Conservation (phyloP, 2,888 invertebrate genomes). For the Habrosyne pyritoides region DNA sequence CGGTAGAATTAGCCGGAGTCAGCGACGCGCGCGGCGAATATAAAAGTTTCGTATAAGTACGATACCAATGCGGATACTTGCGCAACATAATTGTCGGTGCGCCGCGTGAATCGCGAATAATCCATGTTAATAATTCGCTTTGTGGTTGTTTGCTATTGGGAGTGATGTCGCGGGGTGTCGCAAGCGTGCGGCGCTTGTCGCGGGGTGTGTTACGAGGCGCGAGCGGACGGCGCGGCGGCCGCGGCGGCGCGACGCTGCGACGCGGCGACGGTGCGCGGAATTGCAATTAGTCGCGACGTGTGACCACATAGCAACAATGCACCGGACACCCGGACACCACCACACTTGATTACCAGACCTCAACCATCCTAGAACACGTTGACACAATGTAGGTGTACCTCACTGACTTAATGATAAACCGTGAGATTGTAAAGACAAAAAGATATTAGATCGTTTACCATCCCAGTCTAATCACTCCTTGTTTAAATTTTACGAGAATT, state of each 20-base stretch:
- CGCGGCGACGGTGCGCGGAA: conserved; percentile 21
- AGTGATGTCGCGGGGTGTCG: conserved; percentile 31
- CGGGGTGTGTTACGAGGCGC: conserved; percentile 12
- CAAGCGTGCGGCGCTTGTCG: conserved; percentile 34
- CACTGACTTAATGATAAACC: too few species aligned
- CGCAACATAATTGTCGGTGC: conserved; percentile 63
- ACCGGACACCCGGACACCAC: conserved; percentile 35
- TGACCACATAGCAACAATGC: conserved; percentile 38
- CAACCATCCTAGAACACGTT: not conserved
- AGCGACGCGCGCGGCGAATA: conserved; percentile 48
- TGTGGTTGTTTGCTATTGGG: conserved; percentile 17
- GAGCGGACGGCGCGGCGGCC: too few species aligned
- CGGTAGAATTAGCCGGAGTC: conserved; percentile 40
- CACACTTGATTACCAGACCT: conserved; percentile 14
- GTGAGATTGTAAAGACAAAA: too few species aligned
- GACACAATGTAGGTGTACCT: not conserved
- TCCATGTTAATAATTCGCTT: conserved; percentile 31
- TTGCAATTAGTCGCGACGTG: conserved; percentile 29
- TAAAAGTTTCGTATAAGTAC: conserved; percentile 34
- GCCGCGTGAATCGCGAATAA: conserved; percentile 56
- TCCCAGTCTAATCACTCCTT: too few species aligned
- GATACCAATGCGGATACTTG: conserved; percentile 51
- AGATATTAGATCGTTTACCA: too few species aligned
- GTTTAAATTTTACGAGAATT: too few species aligned
- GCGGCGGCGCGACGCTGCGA: conserved; percentile 12